Base-by-base conservation (phyloP, 1,140 invertebrate genomes). In the Ceratosolen solmsi region DNA sequence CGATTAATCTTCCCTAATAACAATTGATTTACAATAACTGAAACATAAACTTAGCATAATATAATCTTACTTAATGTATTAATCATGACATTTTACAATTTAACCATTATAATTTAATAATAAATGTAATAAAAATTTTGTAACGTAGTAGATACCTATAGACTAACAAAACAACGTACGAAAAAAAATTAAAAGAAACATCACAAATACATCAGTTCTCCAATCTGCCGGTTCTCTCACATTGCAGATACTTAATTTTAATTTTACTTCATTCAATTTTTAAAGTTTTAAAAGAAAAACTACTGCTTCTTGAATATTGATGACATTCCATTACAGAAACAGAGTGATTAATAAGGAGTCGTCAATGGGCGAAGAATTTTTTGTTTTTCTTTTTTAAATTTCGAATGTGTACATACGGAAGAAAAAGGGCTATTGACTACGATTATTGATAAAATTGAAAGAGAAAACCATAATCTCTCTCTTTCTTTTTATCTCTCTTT, bases 131-230 rank as follows among this genome's bases (percentile, higher is more conserved):
- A 76, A 71, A 82, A n/a, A 71, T 70, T 76, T 22, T 82, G 51
- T 71, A 82, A 76, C 80, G 49, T 41, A 80, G 33, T 51, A 30
- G 38, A 74, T 51, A 7, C 25, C 73, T 76, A 76, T 38, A 49
- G 60, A 58, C 72, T 76, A 82, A 70, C 9, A 75, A 75, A 81
- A 75, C 72, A 60, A 70, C 20, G 41, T 70, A 81, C 38, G 71
- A 74, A 65, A 58, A 68, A 72, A 60, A 71, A 82, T n/a, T 77
- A 60, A 71, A 60, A 82, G 51, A 82, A 78, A 73, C 80, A 82
- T 82, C 81, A 82, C 81, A 82, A 78, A 72, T 17, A 51, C 71
- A 82, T 78, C 51, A 72, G 72, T 73, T 27, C 68, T 78, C 74
- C 51, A 72, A 51, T 58, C 68, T 51, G 60, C 75, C 68, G 38